Evolutionary conservation across 2,797 vertebrate species (phyloP), one percentile per base, ranked within the genome.

Genomic region (Hemibagrus guttatus): DNA sequence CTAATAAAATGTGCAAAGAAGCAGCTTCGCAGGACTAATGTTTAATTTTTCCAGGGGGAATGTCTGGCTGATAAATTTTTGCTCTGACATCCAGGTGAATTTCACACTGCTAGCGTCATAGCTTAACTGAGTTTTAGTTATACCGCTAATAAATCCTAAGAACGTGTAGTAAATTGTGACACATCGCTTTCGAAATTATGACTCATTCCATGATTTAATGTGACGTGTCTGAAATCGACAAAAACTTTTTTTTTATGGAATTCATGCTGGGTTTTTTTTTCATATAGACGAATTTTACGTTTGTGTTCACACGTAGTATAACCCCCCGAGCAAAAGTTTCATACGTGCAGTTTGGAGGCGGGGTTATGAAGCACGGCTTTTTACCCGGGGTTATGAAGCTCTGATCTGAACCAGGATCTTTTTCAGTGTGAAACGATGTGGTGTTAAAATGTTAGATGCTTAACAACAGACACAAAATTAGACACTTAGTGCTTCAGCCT

Each of bases 1-100:
- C 42, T 1, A 81, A 66, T 13, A 81, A n/a, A 81, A 63, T 52
- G 80, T 81, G 80, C 39, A 31, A 66, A 52, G 80, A 81, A 81
- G 80, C 61, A 52, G 42, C 26, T 23, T 39, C 4, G 21, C 31
- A 26, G 28, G 75, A 59, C 11, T 49, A n/a, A 49, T n/a, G 79
- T 61, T 35, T 12, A 66, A 66, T 49, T 63, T 66, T 52, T 21
- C 59, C 26, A 28, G 16, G 4, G 80, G 61, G 80, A 52, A 13
- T 49, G 16, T 2, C n/a, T 46, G 2, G 59, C 26, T 19, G 61
- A 52, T 81, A 49, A 31, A 81, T 81, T 49, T 21, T 4, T 31
- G 1, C 12, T 19, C 61, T 49, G 78, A 61, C 78, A 61, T 42
- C 12, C 78, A 80, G 26, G 61, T 21, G 61, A 81, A 49, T 21